A percentile compares a stretch with the other conserved stretches of the same genome.
Evolutionary conservation across 2,888 invertebrate species (phyloP).

Genomic region (Oscheius myriophilus): DNA sequence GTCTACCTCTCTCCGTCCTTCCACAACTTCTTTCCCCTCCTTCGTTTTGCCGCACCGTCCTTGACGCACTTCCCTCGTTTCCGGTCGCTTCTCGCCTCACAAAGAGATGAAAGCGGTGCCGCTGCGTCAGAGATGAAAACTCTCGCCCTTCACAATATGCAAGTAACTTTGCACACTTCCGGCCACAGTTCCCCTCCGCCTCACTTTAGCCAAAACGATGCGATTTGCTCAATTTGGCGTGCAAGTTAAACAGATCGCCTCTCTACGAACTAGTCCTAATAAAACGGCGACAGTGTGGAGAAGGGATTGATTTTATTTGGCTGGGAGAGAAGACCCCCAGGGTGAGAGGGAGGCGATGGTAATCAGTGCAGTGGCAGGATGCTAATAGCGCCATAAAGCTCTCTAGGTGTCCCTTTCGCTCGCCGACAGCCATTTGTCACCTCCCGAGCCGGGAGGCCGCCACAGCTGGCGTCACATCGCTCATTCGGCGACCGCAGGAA

Average conservation of each 20-base stretch:
- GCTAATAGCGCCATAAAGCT: conserved; percentile 33
- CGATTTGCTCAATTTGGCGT: conserved; percentile 13
- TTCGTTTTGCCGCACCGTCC: too few species aligned
- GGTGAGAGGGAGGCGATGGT: conserved; percentile 15
- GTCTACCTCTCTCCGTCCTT: too few species aligned
- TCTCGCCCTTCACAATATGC: too few species aligned
- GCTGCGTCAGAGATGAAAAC: too few species aligned
- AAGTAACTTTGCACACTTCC: too few species aligned
- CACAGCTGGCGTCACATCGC: conserved; percentile 26
- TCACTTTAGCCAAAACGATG: neutral
- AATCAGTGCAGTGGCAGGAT: conserved; percentile 31
- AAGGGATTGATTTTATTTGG: conserved; percentile 4
- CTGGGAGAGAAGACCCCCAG: too few species aligned
- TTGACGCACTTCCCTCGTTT: too few species aligned
- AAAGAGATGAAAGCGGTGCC: too few species aligned
- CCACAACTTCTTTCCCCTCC: too few species aligned
- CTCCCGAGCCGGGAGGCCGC: conserved; percentile 8
- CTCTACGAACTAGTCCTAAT: conserved; percentile 27
- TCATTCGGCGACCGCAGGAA: conserved; percentile 15
- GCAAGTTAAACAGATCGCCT: conserved; percentile 25
- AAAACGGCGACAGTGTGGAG: conserved; percentile 17
- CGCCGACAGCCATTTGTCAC: conserved; percentile 31
- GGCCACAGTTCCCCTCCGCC: neutral
- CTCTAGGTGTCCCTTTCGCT: conserved; percentile 28
- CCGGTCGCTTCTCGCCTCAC: too few species aligned